A percentile compares a stretch with the other conserved stretches of the same genome.
Conservation (phyloP, 1,140 invertebrate genomes). For the Drosophila suzukii region DNA sequence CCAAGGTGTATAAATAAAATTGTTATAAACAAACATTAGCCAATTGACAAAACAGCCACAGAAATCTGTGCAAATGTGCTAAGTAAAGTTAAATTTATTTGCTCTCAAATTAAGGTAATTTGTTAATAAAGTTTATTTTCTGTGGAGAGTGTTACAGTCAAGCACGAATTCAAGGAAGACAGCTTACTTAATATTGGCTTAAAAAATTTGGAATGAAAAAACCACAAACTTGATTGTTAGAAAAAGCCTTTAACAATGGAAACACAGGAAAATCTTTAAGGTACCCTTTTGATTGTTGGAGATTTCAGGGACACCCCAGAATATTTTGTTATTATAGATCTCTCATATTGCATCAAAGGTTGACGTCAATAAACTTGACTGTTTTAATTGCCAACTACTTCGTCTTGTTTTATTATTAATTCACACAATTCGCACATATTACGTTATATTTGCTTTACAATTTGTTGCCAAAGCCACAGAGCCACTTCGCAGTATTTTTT, state of each 20-base stretch:
- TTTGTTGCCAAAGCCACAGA: conserved; percentile 7
- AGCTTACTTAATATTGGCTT: conserved; percentile 5
- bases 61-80: conserved; percentile 38
- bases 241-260: background rate
- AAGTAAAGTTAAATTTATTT: conserved; percentile 42
- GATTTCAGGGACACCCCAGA: too few species aligned
- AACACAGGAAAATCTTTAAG: too few species aligned
- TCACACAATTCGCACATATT: conserved; percentile 48
- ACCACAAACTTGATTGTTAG: background rate
- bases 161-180: conserved; percentile 19
- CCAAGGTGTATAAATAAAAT: conserved; percentile 3
- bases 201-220: conserved; percentile 3
- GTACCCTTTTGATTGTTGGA: too few species aligned
- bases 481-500: conserved; percentile 11
- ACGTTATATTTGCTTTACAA: conserved; percentile 30
- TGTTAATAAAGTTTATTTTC: conserved; percentile 17
- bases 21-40: conserved; percentile 17
- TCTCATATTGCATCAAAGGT: background rate
- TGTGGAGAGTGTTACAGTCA: conserved; percentile 25
- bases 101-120: conserved; percentile 10
- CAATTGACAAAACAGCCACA: conserved; percentile 35
- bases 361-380: background rate
- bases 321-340: background rate
- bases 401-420: conserved; percentile 28
- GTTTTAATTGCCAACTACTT: conserved; percentile 13